These are phyloP conservation scores for Cavia porcellus DNA, from an alignment of 2,113 vertebrate genomes.

Conservation along the genomic window DNA sequence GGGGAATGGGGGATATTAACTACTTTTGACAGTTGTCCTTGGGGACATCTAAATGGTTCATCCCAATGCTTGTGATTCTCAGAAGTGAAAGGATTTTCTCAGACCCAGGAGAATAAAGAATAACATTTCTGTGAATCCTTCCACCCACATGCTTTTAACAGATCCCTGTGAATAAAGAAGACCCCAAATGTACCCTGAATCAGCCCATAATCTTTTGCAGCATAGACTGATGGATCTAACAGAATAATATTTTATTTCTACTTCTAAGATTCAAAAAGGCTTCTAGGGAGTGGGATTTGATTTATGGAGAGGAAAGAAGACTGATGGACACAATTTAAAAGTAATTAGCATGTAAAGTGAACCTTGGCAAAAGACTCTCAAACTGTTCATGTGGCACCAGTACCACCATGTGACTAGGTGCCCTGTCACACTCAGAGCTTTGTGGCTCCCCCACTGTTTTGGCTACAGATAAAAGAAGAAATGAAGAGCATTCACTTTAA, in stretches of 20 bases:
- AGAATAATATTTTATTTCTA: not conserved
- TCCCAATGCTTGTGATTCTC: constrained; percentile 27
- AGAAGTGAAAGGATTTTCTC: constrained; percentile 50
- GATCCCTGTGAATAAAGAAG: not conserved
- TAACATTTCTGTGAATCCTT: not conserved
- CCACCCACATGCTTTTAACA: constrained; percentile 18
- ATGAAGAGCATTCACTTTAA: not conserved
- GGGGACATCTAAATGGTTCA: not conserved
- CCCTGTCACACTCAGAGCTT: rapidly evolving
- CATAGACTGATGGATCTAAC: not conserved
- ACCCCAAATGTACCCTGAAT: not conserved
- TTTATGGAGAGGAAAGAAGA: constrained; percentile 15
- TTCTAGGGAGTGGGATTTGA: not conserved
- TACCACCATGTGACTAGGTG: not conserved
- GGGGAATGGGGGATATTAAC: not conserved
- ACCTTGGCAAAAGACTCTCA: not conserved
- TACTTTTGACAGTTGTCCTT: constrained; percentile 29
- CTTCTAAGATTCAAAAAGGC: not conserved
- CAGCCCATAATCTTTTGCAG: not conserved
- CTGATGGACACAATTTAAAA: constrained; percentile 39
- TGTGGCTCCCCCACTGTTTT: not conserved
- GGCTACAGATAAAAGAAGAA: constrained; percentile 17
- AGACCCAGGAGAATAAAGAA: constrained; percentile 7
- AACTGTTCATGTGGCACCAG: not conserved
- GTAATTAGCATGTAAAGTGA: constrained; percentile 43